Base-by-base conservation (phyloP, 2,113 vertebrate species). In the Nanger granti region DNA sequence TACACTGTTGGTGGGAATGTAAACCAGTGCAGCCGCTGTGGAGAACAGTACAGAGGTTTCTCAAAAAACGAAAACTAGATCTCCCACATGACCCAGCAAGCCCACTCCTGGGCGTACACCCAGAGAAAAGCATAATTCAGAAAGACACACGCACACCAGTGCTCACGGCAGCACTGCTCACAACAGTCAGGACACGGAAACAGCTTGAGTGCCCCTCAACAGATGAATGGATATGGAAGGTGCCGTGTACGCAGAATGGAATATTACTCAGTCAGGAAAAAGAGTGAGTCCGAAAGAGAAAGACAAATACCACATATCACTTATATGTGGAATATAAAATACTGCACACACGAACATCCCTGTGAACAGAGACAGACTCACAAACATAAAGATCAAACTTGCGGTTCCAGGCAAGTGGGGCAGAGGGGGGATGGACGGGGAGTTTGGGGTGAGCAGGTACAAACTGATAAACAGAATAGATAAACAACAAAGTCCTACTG, bases 341-440 rank as follows among this genome's bases (percentile, higher is more conserved):
- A 14, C 31, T 2, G 24, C 20, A 24, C 31, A 54, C 9, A 24
- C 34, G 6, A 55, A 55, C 82, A 55, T 1, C n/a, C 31, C 31
- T 84, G 8, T 4, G 18, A 24, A n/a, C 31, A 54, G 31, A 54
- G 52, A 84, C 31, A 6, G 20, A 84, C 49, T 84, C 49, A 54
- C 49, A n/a, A 29, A 52, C 44, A 20, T 5, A 49, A 29, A 47
- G 79, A 82, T 34, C 80, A 34, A 17, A 55, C 49, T 34, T n/a
- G 49, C 7, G 10, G 18, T n/a, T 84, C 31, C 82, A 84, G 49
- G 49, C 0, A 0, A 29, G 73, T 3, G 47, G 76, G 76, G 47
- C 4, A 0, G 26, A 7, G 44, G 17, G 17, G 18, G 31, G 15
- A 10, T 22, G 18, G 18, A n/a, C 6, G 3, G 29, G 31, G 49